Evolutionary conservation across 1,140 invertebrate genomes (phyloP).

Genomic region (Philopotamus ludificatus): DNA sequence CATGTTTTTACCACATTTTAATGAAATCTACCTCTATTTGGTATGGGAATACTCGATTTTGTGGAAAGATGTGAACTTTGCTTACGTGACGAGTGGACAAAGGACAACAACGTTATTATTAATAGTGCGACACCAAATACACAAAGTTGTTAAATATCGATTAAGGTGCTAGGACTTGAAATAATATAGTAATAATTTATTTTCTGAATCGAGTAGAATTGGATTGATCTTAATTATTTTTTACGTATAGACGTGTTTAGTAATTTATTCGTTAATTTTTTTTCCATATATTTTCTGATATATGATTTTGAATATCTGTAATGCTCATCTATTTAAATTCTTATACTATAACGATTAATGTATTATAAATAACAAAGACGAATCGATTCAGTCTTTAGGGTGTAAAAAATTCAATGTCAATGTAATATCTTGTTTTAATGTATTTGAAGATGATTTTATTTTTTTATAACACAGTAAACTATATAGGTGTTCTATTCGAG

Average conservation of each 20-base stretch:
- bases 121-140: constrained; percentile 39
- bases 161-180: constrained; percentile 36
- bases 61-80: not conserved
- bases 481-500: too few species aligned
- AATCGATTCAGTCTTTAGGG: too few species aligned
- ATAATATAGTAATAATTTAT: constrained; percentile 32
- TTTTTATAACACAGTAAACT: constrained; percentile 31
- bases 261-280: not conserved
- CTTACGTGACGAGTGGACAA: constrained; percentile 6
- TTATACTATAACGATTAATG: too few species aligned
- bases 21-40: constrained; percentile 17
- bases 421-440: too few species aligned
- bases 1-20: constrained; percentile 10
- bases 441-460: constrained; percentile 34
- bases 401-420: too few species aligned
- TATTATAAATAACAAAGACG: too few species aligned
- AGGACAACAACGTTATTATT: not conserved
- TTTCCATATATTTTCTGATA: not conserved
- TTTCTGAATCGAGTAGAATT: not conserved
- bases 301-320: too few species aligned
- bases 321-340: too few species aligned
- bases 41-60: constrained; percentile 6
- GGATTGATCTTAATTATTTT: not conserved
- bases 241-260: not conserved
- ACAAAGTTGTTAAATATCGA: not conserved